Percentiles rank a stretch among this genome's conserved stretches.
phyloP scores from a whole-genome alignment of 1,140 invertebrate species.

The Ceratitis capitata region DNA sequence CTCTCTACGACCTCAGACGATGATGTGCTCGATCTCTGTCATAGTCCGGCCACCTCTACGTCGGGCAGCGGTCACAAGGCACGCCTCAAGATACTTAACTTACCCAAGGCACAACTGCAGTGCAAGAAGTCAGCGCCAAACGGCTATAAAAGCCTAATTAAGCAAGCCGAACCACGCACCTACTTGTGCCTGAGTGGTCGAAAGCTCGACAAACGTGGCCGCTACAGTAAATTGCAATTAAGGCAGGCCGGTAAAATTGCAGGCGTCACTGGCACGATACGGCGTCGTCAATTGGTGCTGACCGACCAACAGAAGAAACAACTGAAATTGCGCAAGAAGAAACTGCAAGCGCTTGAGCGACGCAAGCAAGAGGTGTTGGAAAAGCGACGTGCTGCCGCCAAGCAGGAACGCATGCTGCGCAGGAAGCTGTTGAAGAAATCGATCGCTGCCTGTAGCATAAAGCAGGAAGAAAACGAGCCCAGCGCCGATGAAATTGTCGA shows the following conservation, averaged over 20 bases:
- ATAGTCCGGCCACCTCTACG: slow-evolving; percentile 41
- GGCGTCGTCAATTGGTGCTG: slow-evolving; percentile 53
- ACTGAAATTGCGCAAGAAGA: slow-evolving; percentile 47
- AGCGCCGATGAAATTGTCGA: slow-evolving; percentile 26
- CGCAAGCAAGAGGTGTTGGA: slow-evolving; percentile 34
- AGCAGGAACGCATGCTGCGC: slow-evolving; percentile 38
- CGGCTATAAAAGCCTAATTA: slow-evolving; percentile 64
- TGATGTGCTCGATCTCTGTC: slow-evolving; percentile 45
- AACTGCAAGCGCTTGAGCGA: slow-evolving; percentile 47
- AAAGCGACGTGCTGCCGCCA: slow-evolving; percentile 32
- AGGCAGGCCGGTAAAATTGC: slow-evolving; percentile 23
- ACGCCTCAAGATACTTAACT: slow-evolving; percentile 58
- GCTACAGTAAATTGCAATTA: slow-evolving; percentile 40
- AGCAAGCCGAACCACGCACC: slow-evolving; percentile 60
- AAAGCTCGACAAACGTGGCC: slow-evolving; percentile 56
- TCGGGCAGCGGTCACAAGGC: slow-evolving; percentile 40
- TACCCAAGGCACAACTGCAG: slow-evolving; percentile 39
- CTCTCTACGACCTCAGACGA: slow-evolving; percentile 42
- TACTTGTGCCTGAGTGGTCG: slow-evolving; percentile 55
- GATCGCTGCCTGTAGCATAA: not conserved
- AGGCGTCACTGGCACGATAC: slow-evolving; percentile 32
- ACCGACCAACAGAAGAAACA: slow-evolving; percentile 56
- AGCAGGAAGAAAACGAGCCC: slow-evolving; percentile 20
- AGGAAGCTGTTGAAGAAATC: slow-evolving; percentile 5
- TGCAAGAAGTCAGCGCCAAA: slow-evolving; percentile 57